phyloP scores from a whole-genome alignment of 2,888 invertebrate species.

The Leptinotarsa rubiginosa region DNA sequence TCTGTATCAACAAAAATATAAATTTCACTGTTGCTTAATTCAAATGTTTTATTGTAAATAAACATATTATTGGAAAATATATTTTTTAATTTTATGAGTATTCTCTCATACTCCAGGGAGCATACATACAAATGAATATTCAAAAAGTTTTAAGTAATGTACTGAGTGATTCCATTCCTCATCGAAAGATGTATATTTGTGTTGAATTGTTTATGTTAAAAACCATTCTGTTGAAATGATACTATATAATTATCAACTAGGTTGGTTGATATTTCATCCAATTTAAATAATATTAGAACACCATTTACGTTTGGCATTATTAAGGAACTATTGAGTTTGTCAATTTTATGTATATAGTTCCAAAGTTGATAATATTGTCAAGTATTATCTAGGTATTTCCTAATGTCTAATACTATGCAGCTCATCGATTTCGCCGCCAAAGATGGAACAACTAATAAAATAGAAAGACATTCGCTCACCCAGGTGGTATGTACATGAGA shows the following conservation, averaged over 20 bases:
- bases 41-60: no score
- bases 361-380: slow-evolving; percentile 6
- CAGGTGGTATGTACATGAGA: neutral
- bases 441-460: neutral
- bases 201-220: neutral
- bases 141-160: neutral
- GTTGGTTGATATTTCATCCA: slow-evolving; percentile 8
- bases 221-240: slow-evolving; percentile 8
- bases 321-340: neutral
- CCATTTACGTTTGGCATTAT: neutral
- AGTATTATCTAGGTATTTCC: neutral
- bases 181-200: neutral
- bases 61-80: no score
- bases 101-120: no score
- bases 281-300: slow-evolving; percentile 4
- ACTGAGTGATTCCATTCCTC: neutral
- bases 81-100: no score
- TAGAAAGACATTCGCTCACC: neutral
- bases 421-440: slow-evolving; percentile 6
- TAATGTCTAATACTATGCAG: neutral
- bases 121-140: no score
- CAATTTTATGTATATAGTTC: neutral
- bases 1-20: no score
- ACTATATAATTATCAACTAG: slow-evolving; percentile 12
- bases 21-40: no score